Evolutionary conservation across 2,797 vertebrate genomes (phyloP).

Genomic region (Heliangelus exortis): DNA sequence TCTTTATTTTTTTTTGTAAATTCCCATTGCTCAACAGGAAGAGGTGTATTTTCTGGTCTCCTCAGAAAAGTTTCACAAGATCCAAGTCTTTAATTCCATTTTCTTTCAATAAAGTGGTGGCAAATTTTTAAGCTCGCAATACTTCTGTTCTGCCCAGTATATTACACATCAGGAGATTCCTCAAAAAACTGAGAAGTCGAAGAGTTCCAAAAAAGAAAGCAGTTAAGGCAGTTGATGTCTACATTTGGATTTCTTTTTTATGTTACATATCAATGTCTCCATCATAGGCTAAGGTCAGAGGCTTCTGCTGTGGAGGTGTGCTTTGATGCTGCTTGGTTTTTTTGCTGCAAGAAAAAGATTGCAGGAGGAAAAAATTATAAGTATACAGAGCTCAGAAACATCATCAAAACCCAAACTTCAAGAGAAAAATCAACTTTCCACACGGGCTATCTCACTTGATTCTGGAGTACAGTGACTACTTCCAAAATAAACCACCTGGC

Average conservation of each 20-base stretch:
- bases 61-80: slow-evolving; percentile 58
- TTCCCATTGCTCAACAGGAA: slow-evolving; percentile 75
- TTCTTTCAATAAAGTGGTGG: slow-evolving; percentile 66
- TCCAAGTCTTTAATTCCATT: slow-evolving; percentile 54
- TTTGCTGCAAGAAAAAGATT: slow-evolving; percentile 81
- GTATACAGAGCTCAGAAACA: background rate
- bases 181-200: slow-evolving; percentile 81
- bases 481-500: background rate
- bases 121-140: slow-evolving; percentile 65
- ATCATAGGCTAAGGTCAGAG: slow-evolving; percentile 95
- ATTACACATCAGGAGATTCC: slow-evolving; percentile 74
- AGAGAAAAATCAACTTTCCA: background rate
- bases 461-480: background rate
- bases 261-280: slow-evolving; percentile 95
- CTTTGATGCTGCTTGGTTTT: slow-evolving; percentile 87
- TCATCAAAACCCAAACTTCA: background rate
- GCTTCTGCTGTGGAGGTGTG: slow-evolving; percentile 91
- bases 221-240: slow-evolving; percentile 84
- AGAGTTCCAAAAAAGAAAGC: slow-evolving; percentile 79
- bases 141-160: slow-evolving; percentile 67
- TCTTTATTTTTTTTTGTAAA: background rate
- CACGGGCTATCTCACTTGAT: background rate
- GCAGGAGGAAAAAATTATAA: background rate
- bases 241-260: slow-evolving; percentile 75
- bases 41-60: slow-evolving; percentile 59